A percentile compares a stretch with the other conserved stretches of the same genome.
These are phyloP conservation scores for Pachymerium ferrugineum DNA, from an alignment of 2,888 invertebrate species.

Conservation along the genomic window DNA sequence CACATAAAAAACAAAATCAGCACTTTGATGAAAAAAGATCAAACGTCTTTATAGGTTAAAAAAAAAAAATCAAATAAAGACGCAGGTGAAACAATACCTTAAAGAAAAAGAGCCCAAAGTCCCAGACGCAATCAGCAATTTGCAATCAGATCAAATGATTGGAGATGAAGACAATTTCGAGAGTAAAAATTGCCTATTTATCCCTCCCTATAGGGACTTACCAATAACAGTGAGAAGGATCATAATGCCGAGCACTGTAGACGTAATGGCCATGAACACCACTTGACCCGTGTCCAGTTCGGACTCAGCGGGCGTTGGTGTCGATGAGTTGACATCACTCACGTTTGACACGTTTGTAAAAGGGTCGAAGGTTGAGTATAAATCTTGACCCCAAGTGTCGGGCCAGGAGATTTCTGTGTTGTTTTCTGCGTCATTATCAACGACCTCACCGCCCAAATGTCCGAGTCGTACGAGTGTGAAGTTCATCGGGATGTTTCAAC, in stretches of 20 bases:
- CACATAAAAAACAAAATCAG: no score
- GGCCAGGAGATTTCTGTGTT: background rate
- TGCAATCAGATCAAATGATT: background rate
- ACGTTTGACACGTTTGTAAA: background rate
- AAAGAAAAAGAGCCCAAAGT: background rate
- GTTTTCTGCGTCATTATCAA: background rate
- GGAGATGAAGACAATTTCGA: background rate
- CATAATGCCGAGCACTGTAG: slow-evolving; percentile 1
- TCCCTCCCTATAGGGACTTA: background rate
- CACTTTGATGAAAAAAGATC: no score
- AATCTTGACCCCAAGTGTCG: background rate
- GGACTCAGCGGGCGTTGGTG: background rate
- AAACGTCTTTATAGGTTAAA: no score
- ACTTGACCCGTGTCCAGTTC: background rate
- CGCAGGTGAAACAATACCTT: background rate
- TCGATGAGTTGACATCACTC: background rate
- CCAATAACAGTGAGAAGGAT: background rate
- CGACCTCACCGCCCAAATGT: background rate
- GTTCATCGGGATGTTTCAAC: background rate
- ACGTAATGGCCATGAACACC: background rate
- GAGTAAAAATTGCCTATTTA: background rate
- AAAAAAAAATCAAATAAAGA: background rate
- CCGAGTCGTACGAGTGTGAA: background rate
- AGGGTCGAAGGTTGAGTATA: background rate
- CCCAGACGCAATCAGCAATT: background rate